Evolutionary conservation across 2,888 invertebrate genomes (phyloP), one percentile per base, ranked within the genome.

Genomic region (Spialia ferax): DNA sequence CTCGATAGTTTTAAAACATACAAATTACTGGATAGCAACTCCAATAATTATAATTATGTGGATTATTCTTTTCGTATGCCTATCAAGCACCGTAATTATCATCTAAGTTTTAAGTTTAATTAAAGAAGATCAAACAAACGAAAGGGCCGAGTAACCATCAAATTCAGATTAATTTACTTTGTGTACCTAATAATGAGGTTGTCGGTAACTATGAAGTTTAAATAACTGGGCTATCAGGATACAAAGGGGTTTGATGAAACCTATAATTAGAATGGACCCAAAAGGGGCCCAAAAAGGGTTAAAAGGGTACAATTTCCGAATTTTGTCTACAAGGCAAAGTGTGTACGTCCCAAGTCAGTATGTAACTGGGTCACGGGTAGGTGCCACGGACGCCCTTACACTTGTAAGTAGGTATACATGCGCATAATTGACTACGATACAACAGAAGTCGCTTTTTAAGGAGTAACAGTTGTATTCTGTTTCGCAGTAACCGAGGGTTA

Each of bases 331-430:
- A 22, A 26, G 38, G 57, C 10, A 22, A 26, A 23, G 57, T 5
- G 42, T 11, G 22, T 15, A n/a, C 52, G 52, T 52, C 52, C 52
- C n/a, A 5, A 11, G 50, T 20, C 42, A 48, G 13, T 56, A 63
- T 56, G 63, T 48, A 56, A 64, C 45, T 64, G 32, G 63, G 63
- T 64, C 64, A 64, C 45, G 55, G 55, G 56, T 42, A 26, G 63
- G 55, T 54, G 23, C 7, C 29, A 13, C 22, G 63, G 20, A 55
- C 54, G 18, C 22, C 15, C 7, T 63, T 55, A 55, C 63, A 26
- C 23, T 55, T 54, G 63, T 55, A 63, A 63, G 54, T 42, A 63
- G 50, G 35, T 35, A 54, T 20, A 52, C 52, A 63, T 18, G 63
- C 54, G 50, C 54, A 38, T 63, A 54, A 54, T 63, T 63, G 63